These are phyloP conservation scores for Eumerus sabulonum DNA, from an alignment of 2,888 invertebrate genomes.

Conservation along the genomic window DNA sequence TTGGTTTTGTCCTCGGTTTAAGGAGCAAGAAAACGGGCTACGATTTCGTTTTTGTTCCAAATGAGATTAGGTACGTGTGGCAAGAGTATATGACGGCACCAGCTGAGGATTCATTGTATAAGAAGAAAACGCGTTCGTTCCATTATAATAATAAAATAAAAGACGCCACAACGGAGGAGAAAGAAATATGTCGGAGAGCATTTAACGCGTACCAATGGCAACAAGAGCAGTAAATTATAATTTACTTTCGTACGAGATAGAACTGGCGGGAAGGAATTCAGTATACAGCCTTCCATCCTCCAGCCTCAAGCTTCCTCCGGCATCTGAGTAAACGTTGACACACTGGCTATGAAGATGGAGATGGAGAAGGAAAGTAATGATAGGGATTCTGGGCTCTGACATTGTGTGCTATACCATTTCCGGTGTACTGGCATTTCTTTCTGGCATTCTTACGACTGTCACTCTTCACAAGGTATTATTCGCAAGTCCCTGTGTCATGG, in stretches of 20 bases:
- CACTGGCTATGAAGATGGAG: constrained; percentile 30
- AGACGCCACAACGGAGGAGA: background rate
- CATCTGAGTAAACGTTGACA: background rate
- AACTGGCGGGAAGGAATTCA: no score
- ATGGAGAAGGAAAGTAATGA: constrained; percentile 4
- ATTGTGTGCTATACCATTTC: constrained; percentile 20
- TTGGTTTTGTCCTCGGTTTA: background rate
- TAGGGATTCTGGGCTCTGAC: background rate
- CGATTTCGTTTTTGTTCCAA: background rate
- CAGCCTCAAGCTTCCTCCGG: no score
- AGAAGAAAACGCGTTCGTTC: constrained; percentile 29
- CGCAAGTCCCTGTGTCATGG: no score
- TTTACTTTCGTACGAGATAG: constrained; percentile 40
- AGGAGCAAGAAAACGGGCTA: background rate
- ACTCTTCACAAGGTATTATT: no score
- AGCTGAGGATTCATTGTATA: constrained; percentile 42
- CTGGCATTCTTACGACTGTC: constrained; percentile 14
- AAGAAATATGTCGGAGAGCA: constrained; percentile 47
- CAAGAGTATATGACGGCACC: constrained; percentile 12
- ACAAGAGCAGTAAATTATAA: constrained; percentile 63
- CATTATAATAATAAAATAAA: constrained; percentile 49
- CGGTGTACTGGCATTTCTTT: constrained; percentile 53
- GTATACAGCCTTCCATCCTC: no score
- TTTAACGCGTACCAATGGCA: constrained; percentile 53
- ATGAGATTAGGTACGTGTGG: constrained; percentile 51